A percentile compares a stretch with the other conserved stretches of the same genome.
Conservation (phyloP, 2,888 invertebrate genomes). For the Stenoptilia bipunctidactyla region DNA sequence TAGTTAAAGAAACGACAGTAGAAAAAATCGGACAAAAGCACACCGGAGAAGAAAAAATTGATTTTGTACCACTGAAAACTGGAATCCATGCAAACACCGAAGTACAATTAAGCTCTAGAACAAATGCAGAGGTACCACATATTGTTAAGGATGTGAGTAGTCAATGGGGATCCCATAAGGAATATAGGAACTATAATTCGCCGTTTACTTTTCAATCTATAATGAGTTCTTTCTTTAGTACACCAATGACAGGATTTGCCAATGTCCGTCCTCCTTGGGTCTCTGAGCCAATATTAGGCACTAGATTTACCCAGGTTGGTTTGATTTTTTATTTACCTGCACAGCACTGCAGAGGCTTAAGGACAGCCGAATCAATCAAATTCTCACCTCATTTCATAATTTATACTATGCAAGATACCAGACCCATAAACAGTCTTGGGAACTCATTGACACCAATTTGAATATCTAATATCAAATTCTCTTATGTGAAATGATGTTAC, state of each 20-base stretch:
- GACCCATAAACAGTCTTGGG: too few species aligned
- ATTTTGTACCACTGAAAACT: constrained; percentile 8
- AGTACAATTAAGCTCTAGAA: constrained; percentile 22
- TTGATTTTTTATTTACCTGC: constrained; percentile 13
- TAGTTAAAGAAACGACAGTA: constrained; percentile 23
- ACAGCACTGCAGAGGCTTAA: constrained; percentile 22
- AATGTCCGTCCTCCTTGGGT: too few species aligned
- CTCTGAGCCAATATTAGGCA: neutral
- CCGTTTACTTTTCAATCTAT: constrained; percentile 25
- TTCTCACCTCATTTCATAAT: too few species aligned
- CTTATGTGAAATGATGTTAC: too few species aligned
- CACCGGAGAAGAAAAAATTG: constrained; percentile 16
- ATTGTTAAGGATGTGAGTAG: constrained; percentile 56
- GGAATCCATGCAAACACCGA: constrained; percentile 15
- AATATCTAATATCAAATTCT: too few species aligned
- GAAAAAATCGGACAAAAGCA: constrained; percentile 1
- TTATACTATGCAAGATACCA: too few species aligned
- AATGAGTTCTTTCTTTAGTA: constrained; percentile 28
- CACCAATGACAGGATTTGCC: constrained; percentile 15
- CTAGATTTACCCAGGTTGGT: constrained; percentile 36
- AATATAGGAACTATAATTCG: constrained; percentile 14
- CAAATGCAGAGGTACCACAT: constrained; percentile 23
- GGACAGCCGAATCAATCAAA: too few species aligned
- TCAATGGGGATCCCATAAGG: constrained; percentile 13
- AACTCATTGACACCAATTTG: too few species aligned